A percentile compares a stretch with the other conserved stretches of the same genome.
These are phyloP conservation scores for Bos javanicus DNA, from an alignment of 2,113 vertebrate species.

Conservation along the genomic window DNA sequence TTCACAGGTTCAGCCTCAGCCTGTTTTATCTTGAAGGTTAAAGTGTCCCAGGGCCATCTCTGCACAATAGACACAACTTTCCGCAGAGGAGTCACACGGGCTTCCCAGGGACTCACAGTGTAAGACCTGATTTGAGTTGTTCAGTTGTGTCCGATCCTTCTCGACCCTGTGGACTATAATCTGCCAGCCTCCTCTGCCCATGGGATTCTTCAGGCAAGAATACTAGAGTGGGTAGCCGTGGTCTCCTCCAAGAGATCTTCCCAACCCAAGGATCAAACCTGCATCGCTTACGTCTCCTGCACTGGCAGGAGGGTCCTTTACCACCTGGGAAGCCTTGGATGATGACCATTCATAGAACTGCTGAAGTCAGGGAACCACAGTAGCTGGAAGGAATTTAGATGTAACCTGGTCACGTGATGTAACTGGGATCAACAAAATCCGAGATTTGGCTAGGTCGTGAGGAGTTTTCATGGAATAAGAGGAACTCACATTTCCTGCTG, in stretches of 20 bases:
- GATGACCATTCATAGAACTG: not conserved
- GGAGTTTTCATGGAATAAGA: not conserved
- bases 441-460: not conserved
- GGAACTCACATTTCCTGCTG: not conserved
- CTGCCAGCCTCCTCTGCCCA: not conserved
- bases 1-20: not conserved
- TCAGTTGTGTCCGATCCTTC: not conserved
- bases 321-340: not conserved
- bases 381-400: not conserved
- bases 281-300: not conserved
- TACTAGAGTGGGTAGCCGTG: not conserved
- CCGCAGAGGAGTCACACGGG: not conserved
- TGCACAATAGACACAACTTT: not conserved
- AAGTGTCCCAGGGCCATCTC: not conserved
- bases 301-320: not conserved
- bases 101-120: not conserved
- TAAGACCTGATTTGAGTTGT: not conserved
- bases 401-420: fast-evolving
- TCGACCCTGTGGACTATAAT: not conserved
- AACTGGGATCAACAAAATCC: not conserved
- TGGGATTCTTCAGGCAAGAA: not conserved
- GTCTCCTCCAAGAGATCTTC: not conserved
- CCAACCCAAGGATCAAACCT: not conserved
- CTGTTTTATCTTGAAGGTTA: not conserved
- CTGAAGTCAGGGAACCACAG: not conserved